These are phyloP conservation scores for Chlamydotis undulata DNA, from an alignment of 2,113 vertebrate species.

Conservation along the genomic window DNA sequence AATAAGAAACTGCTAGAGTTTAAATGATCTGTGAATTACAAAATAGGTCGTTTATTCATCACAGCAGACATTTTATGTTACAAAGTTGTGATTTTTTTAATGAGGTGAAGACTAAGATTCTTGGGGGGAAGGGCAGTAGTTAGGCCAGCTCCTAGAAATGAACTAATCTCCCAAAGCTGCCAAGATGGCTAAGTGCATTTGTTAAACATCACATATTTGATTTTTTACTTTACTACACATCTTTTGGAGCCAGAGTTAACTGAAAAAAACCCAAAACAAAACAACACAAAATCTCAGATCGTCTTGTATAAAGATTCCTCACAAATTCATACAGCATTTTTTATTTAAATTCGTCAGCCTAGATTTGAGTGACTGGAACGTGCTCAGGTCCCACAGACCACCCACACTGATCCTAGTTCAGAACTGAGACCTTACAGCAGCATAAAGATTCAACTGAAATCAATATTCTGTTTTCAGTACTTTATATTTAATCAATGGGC, in stretches of 20 bases:
- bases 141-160: neutral
- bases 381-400: neutral
- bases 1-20: constrained; percentile 40
- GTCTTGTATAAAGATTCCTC: neutral
- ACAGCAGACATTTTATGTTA: constrained; percentile 29
- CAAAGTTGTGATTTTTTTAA: constrained; percentile 62
- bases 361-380: neutral
- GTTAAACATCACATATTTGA: neutral
- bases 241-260: neutral
- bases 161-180: neutral
- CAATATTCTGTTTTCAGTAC: constrained; percentile 31
- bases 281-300: neutral
- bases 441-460: constrained; percentile 14
- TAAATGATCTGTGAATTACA: constrained; percentile 58
- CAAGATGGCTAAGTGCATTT: neutral
- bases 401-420: neutral
- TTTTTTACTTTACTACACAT: neutral
- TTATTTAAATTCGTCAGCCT: neutral
- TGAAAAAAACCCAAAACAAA: neutral
- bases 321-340: neutral
- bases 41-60: constrained; percentile 53
- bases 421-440: neutral
- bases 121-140: neutral
- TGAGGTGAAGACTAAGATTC: constrained; percentile 21
- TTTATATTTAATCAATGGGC: constrained; percentile 27